Evolutionary conservation across 35 echinoderm and acorn worm genomes (phyloP), one percentile per base, ranked within the genome.

Genomic region (Acanthaster planci): DNA sequence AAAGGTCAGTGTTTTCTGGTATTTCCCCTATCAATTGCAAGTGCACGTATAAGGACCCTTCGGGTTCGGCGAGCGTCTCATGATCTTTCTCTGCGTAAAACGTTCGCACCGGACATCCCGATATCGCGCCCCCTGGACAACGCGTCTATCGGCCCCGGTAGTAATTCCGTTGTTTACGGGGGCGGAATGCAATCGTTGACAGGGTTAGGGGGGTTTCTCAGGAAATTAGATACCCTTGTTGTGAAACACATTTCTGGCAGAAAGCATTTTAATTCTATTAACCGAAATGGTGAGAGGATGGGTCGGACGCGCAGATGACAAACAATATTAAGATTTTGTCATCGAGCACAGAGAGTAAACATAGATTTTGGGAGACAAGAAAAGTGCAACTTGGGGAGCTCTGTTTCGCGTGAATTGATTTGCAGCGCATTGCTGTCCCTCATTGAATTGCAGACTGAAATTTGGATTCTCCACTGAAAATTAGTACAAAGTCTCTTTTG

Each of bases 211-310:
- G 10, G 10, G 64, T 35, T 31, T 30, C 27, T 7, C 18, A 34
- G 64, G 64, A 72, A 72, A 72, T 10, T 14, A 34, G 64, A 72
- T 72, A 72, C 14, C 64, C 30, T 72, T 72, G 64, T 72, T 72
- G 34, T 72, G 34, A 26, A 72, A 72, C 64, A 72, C 18, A 72
- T 26, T 16, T 10, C 1, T 26, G 23, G 14, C 64, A 72, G 64
- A 72, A 72, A 72, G 64, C 64, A 72, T 72, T 72, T 72, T 72
- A 72, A 72, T 26, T 72, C 64, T 14, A 72, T 72, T 72, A 72
- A 72, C 7, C 34, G 34, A 34, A 26, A 72, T 72, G 34, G 64
- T 26, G 34, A 31, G 64, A 72, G 64, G 23, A 6, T 72, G 14
- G 18, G 64, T 14, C 34, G 9, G 64, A 26, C 30, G 30, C 2